A percentile compares a stretch with the other conserved stretches of the same genome.
These are phyloP conservation scores for Scolopax mira DNA, from an alignment of 2,113 vertebrate species.

Conservation along the genomic window DNA sequence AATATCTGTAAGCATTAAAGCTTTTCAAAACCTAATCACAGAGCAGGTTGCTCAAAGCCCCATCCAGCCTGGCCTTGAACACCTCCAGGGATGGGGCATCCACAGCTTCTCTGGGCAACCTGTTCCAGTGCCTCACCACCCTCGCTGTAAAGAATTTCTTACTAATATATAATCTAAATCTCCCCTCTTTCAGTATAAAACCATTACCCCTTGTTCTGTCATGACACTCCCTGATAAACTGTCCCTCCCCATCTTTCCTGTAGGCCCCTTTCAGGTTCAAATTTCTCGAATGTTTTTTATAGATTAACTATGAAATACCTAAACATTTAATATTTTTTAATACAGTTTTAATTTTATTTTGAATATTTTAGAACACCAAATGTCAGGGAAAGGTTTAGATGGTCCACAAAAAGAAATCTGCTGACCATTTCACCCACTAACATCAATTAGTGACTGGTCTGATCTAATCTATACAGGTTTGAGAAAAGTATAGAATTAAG, in stretches of 20 bases:
- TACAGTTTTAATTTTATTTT: background rate
- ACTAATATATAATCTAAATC: too few species aligned
- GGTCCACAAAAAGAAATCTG: background rate
- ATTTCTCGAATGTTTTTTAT: background rate
- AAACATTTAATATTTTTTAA: background rate
- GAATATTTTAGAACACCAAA: background rate
- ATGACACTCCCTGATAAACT: too few species aligned
- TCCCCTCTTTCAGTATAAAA: too few species aligned
- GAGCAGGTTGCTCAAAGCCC: too few species aligned
- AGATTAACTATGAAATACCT: background rate
- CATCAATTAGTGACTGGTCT: background rate
- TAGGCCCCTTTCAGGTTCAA: too few species aligned
- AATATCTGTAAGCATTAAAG: background rate
- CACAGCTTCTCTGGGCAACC: too few species aligned
- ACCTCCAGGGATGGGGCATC: too few species aligned
- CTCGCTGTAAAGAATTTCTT: too few species aligned
- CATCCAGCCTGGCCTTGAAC: too few species aligned
- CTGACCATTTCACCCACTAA: background rate
- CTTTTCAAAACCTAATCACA: background rate
- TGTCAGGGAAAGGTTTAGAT: background rate
- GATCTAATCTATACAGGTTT: background rate
- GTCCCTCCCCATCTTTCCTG: too few species aligned
- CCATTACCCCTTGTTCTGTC: too few species aligned
- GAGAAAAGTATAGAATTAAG: background rate
- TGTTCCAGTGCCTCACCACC: too few species aligned